Percentiles rank a stretch among this genome's conserved stretches.
These are phyloP conservation scores for Microtus pennsylvanicus DNA, from an alignment of 2,113 vertebrate species.

Conservation along the genomic window DNA sequence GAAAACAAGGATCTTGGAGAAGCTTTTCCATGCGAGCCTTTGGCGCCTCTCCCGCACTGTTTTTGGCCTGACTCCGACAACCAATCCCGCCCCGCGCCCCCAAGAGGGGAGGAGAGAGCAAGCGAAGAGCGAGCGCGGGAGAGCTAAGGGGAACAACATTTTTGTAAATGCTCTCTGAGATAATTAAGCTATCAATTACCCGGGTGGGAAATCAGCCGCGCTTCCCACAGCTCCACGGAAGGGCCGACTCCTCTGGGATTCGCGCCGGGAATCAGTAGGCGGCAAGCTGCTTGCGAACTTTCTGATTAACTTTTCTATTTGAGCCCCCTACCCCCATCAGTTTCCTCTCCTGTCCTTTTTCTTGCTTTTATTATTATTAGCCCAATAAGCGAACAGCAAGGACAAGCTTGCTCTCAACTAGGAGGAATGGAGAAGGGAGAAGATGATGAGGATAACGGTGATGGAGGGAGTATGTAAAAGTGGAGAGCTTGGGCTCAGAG, in stretches of 20 bases:
- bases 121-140: conserved; percentile 22
- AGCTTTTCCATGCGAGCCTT: not conserved
- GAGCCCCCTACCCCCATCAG: not conserved
- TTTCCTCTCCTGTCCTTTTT: not conserved
- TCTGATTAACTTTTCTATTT: conserved; percentile 76
- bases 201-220: conserved; percentile 75
- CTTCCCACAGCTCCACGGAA: conserved; percentile 64
- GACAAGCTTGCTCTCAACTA: not conserved
- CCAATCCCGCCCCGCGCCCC: conserved; percentile 64
- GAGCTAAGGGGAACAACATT: conserved; percentile 67
- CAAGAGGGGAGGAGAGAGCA: conserved; percentile 23
- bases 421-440: not conserved
- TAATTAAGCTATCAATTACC: conserved; percentile 81
- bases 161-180: conserved; percentile 73
- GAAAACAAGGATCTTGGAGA: not conserved
- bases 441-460: not conserved
- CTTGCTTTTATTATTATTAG: not conserved
- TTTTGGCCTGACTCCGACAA: conserved; percentile 38
- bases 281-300: conserved; percentile 74
- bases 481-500: not conserved
- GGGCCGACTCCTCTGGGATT: conserved; percentile 73
- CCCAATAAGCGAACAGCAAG: not conserved
- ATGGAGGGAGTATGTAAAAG: not conserved
- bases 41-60: not conserved
- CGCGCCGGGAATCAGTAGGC: conserved; percentile 69